These are phyloP conservation scores for Luidia sarsii DNA, from an alignment of 53 echinoderm and acorn worm genomes.

Conservation along the genomic window DNA sequence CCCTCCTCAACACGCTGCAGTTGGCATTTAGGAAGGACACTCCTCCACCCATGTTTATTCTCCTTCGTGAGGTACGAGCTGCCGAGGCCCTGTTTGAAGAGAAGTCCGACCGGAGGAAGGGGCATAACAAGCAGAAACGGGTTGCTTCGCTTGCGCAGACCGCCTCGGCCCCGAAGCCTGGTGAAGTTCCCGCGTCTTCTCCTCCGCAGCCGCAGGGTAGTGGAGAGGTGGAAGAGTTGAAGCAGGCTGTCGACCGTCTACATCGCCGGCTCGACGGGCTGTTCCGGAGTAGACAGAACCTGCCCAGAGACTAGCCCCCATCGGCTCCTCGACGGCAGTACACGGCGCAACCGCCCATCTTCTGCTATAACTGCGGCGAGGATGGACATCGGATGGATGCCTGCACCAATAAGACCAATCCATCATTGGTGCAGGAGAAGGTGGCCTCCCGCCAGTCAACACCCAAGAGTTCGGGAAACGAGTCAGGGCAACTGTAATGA, in stretches of 20 bases:
- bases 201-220: no score
- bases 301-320: not conserved
- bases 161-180: not conserved
- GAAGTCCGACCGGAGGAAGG: not conserved
- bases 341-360: not conserved
- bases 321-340: not conserved
- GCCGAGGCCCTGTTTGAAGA: not conserved
- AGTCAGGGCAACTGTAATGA: slow-evolving; percentile 29
- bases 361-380: slow-evolving; percentile 66
- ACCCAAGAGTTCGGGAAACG: slow-evolving; percentile 51
- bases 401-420: slow-evolving; percentile 35
- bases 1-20: not conserved
- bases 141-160: no score
- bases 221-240: not conserved
- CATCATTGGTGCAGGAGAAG: slow-evolving; percentile 42
- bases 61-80: slow-evolving; percentile 3
- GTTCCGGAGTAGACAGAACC: not conserved
- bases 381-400: slow-evolving; percentile 25
- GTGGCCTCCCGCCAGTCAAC: slow-evolving; percentile 14
- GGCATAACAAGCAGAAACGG: not conserved
- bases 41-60: not conserved
- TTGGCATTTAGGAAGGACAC: not conserved
- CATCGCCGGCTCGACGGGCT: not conserved
- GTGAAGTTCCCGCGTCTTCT: not conserved
- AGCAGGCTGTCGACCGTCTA: not conserved